Conservation (phyloP, 2,797 vertebrate species). For the Sciurus carolinensis region DNA sequence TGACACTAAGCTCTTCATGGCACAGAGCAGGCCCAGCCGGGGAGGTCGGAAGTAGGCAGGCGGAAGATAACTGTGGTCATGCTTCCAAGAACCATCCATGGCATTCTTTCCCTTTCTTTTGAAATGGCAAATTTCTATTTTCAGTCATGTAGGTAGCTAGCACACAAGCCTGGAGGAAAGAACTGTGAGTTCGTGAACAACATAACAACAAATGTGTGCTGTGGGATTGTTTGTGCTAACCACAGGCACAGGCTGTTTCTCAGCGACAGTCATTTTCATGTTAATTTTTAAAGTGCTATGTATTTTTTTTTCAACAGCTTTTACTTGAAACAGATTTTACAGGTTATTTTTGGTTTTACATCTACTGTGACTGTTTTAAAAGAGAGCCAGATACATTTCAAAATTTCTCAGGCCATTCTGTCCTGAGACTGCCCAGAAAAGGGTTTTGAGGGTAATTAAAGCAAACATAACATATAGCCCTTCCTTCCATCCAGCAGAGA, state of each 20-base stretch:
- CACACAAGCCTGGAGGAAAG: slow-evolving; percentile 18
- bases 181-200: slow-evolving; percentile 71
- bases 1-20: not conserved
- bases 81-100: not conserved
- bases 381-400: slow-evolving; percentile 50
- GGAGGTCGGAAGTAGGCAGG: slow-evolving; percentile 2
- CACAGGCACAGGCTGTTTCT: slow-evolving; percentile 70
- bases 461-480: not conserved
- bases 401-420: slow-evolving; percentile 55
- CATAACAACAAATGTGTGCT: slow-evolving; percentile 22
- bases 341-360: slow-evolving; percentile 78
- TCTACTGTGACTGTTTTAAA: slow-evolving; percentile 69
- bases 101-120: not conserved
- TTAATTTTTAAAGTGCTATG: slow-evolving; percentile 74
- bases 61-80: not conserved
- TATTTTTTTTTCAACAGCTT: slow-evolving; percentile 67
- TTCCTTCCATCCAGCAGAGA: not conserved
- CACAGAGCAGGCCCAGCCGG: not conserved
- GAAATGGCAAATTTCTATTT: slow-evolving; percentile 77
- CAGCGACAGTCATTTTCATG: slow-evolving; percentile 76
- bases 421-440: slow-evolving; percentile 49
- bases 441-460: not conserved
- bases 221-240: slow-evolving; percentile 73
- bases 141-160: slow-evolving; percentile 65
- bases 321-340: slow-evolving; percentile 80